Conservation (phyloP, 2,113 vertebrate genomes). For the Tenebrosternarchus preto region DNA sequence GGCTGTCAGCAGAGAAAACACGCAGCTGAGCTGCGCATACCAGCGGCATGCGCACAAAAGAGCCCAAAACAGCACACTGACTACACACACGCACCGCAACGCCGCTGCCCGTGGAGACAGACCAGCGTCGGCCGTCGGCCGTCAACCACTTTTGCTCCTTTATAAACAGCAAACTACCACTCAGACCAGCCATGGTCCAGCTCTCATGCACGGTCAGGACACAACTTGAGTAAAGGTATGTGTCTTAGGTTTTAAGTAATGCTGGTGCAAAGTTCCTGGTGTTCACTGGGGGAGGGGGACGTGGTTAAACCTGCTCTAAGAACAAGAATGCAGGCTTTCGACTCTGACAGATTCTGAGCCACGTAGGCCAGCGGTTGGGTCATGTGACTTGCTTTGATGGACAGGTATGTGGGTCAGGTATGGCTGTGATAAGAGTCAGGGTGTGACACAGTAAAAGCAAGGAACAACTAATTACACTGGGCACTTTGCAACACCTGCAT, state of each 20-base stretch:
- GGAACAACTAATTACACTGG: background rate
- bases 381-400: background rate
- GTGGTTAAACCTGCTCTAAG: slow-evolving; percentile 26
- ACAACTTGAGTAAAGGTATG: background rate
- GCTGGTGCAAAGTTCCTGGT: too few relatives aligned
- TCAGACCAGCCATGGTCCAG: too few relatives aligned
- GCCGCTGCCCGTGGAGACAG: too few relatives aligned
- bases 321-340: background rate
- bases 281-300: background rate
- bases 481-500: background rate
- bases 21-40: slow-evolving; percentile 60
- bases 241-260: too few relatives aligned
- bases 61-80: background rate
- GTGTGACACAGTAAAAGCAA: background rate
- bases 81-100: background rate
- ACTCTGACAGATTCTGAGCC: background rate
- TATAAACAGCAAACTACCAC: too few relatives aligned
- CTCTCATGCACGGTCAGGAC: background rate
- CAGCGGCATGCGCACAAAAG: background rate
- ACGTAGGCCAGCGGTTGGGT: background rate
- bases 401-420: background rate
- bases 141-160: too few relatives aligned
- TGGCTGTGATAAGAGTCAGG: background rate
- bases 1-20: slow-evolving; percentile 58
- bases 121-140: too few relatives aligned